These are phyloP conservation scores for Vulpes ferrilata DNA, from an alignment of 2,113 vertebrate species.

Conservation along the genomic window DNA sequence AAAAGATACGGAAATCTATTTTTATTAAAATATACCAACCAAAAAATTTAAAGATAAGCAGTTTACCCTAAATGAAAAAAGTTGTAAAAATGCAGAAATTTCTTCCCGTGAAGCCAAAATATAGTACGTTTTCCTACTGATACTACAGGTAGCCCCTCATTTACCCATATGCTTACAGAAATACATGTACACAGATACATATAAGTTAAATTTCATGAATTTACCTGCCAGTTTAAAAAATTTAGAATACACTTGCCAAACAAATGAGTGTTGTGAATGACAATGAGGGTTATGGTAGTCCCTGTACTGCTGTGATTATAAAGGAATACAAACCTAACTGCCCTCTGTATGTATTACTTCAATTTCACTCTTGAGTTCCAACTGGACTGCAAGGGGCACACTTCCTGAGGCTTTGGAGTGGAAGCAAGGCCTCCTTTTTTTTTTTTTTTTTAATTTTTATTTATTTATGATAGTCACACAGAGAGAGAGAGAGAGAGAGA, in stretches of 20 bases:
- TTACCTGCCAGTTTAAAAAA: neutral
- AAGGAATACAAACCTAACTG: neutral
- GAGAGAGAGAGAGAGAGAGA: too few relatives aligned
- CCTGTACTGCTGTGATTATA: neutral
- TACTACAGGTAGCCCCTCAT: neutral
- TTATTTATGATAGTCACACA: too few relatives aligned
- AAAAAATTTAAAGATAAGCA: neutral
- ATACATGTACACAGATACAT: neutral
- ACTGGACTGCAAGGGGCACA: neutral
- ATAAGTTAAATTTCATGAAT: neutral
- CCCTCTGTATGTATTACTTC: neutral
- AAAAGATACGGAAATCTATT: neutral
- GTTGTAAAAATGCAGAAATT: neutral
- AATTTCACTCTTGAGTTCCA: neutral
- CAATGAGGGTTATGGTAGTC: neutral
- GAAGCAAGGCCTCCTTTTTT: neutral
- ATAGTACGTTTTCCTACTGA: neutral
- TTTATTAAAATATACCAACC: constrained; percentile 34
- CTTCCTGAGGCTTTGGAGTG: neutral
- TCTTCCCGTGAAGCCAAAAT: neutral
- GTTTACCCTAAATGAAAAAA: neutral
- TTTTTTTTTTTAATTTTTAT: too few relatives aligned
- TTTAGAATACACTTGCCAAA: neutral
- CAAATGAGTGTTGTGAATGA: neutral
- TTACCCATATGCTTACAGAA: neutral